Conservation (phyloP, 2,797 vertebrate genomes). For the Oreochromis grahami region DNA sequence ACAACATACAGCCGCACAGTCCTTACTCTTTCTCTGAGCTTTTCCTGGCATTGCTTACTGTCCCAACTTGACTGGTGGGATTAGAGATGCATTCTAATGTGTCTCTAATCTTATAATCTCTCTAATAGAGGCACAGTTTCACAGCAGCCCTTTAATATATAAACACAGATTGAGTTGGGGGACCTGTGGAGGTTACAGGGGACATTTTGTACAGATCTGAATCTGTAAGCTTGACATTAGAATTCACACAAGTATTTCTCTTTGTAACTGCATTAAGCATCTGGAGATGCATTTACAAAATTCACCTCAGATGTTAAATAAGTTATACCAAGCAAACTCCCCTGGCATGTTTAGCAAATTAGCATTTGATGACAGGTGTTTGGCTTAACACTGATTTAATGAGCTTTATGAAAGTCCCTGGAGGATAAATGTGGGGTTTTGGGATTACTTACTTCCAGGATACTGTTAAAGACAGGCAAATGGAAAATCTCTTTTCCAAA, state of each 20-base stretch:
- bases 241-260: background rate
- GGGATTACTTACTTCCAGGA: slow-evolving; percentile 48
- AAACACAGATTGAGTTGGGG: slow-evolving; percentile 2
- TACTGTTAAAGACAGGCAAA: slow-evolving; percentile 33
- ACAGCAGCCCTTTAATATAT: slow-evolving; percentile 14
- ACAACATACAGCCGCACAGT: background rate
- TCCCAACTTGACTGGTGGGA: slow-evolving; percentile 43
- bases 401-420: slow-evolving; percentile 45
- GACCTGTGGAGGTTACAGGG: slow-evolving; percentile 21
- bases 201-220: slow-evolving; percentile 12
- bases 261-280: background rate
- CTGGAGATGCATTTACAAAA: background rate
- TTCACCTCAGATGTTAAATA: slow-evolving; percentile 29
- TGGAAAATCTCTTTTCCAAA: slow-evolving; percentile 31
- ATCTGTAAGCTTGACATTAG: background rate
- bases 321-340: slow-evolving; percentile 31
- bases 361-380: slow-evolving; percentile 62
- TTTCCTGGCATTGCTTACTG: slow-evolving; percentile 19
- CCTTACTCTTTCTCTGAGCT: background rate
- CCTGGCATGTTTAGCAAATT: slow-evolving; percentile 41
- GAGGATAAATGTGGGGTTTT: slow-evolving; percentile 46
- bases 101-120: slow-evolving; percentile 60
- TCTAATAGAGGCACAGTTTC: slow-evolving; percentile 40
- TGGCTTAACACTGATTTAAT: slow-evolving; percentile 61
- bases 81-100: slow-evolving; percentile 53